phyloP scores from a whole-genome alignment of 2,888 invertebrate species.

The Plebejus anna region DNA sequence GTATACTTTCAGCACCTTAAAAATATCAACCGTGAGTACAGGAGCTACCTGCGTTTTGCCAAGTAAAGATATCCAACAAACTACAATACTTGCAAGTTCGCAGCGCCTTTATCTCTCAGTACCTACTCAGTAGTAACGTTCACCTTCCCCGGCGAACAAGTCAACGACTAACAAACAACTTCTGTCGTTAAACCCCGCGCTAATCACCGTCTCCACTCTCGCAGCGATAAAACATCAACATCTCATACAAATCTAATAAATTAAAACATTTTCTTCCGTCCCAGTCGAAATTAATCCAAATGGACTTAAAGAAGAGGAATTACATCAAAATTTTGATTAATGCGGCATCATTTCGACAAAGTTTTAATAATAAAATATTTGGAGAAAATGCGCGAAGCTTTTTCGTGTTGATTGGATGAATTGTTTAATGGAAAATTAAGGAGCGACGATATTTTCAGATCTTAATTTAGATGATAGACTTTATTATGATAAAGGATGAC shows the following conservation, averaged over 20 bases:
- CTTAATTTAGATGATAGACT: background rate
- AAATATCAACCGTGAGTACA: background rate
- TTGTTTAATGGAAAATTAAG: background rate
- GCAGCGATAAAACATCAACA: slow-evolving; percentile 10
- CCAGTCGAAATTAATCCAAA: slow-evolving; percentile 4
- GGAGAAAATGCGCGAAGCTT: background rate
- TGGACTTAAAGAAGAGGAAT: background rate
- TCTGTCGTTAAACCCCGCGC: slow-evolving; percentile 17
- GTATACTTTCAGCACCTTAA: background rate
- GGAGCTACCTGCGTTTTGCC: background rate
- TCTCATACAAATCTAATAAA: background rate
- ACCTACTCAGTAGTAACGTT: background rate
- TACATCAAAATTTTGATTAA: background rate
- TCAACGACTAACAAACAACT: background rate
- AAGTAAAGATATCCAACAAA: background rate
- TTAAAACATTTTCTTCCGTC: background rate
- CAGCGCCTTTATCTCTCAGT: background rate
- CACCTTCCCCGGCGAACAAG: background rate
- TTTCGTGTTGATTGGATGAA: background rate
- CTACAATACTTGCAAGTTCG: background rate
- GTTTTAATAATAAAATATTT: slow-evolving; percentile 11
- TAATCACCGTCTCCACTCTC: slow-evolving; percentile 12
- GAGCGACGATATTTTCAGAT: background rate
- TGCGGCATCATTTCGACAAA: background rate
- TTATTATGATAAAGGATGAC: background rate